These are phyloP conservation scores for Peucedramus taeniatus DNA, from an alignment of 2,113 vertebrate genomes.

Conservation along the genomic window DNA sequence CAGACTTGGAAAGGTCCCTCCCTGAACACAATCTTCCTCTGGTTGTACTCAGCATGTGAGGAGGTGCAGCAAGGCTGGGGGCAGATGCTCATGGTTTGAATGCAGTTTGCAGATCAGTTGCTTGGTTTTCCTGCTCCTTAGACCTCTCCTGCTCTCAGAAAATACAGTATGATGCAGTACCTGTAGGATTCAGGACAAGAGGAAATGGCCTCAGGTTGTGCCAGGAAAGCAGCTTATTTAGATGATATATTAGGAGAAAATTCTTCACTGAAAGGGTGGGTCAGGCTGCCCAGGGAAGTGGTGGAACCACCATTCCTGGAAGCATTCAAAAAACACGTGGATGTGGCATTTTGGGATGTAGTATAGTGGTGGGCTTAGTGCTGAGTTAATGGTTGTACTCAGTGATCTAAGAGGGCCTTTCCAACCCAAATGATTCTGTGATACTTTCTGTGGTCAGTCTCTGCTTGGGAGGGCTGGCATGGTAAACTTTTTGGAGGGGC, in stretches of 20 bases:
- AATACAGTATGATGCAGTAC: background rate
- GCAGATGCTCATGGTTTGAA: background rate
- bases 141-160: background rate
- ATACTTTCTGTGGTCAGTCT: background rate
- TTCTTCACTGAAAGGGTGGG: background rate
- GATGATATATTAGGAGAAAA: background rate
- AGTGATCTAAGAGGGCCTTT: background rate
- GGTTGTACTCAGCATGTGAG: background rate
- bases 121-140: background rate
- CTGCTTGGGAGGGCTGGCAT: background rate
- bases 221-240: background rate
- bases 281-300: background rate
- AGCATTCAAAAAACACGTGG: background rate
- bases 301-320: background rate
- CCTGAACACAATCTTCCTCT: background rate
- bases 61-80: background rate
- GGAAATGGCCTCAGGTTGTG: background rate
- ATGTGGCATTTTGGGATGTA: background rate
- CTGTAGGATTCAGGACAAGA: background rate
- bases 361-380: background rate
- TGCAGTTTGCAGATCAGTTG: background rate
- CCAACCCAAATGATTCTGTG: background rate
- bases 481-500: background rate
- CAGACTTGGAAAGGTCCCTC: background rate
- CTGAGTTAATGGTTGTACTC: background rate